A percentile compares a stretch with the other conserved stretches of the same genome.
Evolutionary conservation across 2,797 vertebrate genomes (phyloP).

Genomic region (Ctenopoma kingsleyae): DNA sequence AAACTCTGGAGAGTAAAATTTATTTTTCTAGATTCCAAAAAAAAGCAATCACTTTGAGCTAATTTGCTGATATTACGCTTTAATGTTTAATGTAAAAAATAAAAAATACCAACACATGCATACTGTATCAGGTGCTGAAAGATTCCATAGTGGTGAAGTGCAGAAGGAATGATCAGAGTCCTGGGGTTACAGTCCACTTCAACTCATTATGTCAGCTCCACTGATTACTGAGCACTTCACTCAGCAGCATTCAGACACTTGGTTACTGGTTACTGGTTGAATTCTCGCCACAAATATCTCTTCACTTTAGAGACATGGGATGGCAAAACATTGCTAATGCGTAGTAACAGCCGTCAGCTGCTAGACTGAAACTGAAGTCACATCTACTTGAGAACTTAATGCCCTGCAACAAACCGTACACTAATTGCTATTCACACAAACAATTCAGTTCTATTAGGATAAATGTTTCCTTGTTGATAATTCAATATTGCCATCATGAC

Average conservation of each 20-base stretch:
- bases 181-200: background rate
- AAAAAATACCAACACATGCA: background rate
- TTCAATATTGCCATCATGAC: slow-evolving; percentile 51
- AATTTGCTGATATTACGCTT: background rate
- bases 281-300: slow-evolving; percentile 33
- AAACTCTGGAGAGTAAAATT: background rate
- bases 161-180: background rate
- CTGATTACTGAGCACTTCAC: background rate
- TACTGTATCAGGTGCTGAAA: slow-evolving; percentile 3
- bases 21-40: too few species aligned
- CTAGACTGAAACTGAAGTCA: slow-evolving; percentile 70
- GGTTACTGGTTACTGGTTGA: slow-evolving; percentile 44
- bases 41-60: background rate
- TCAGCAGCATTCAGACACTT: slow-evolving; percentile 11
- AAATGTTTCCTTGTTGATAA: slow-evolving; percentile 69
- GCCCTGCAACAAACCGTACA: slow-evolving; percentile 40
- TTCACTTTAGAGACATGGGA: slow-evolving; percentile 55
- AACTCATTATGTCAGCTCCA: slow-evolving; percentile 27
- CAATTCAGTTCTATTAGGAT: slow-evolving; percentile 58
- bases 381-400: slow-evolving; percentile 61
- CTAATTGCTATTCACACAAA: slow-evolving; percentile 61
- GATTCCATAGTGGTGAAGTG: background rate
- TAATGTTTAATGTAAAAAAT: background rate
- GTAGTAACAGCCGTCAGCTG: slow-evolving; percentile 55
- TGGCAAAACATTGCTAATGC: slow-evolving; percentile 63